These are phyloP conservation scores for Polyergus mexicanus DNA, from an alignment of 1,140 invertebrate genomes.

Conservation along the genomic window DNA sequence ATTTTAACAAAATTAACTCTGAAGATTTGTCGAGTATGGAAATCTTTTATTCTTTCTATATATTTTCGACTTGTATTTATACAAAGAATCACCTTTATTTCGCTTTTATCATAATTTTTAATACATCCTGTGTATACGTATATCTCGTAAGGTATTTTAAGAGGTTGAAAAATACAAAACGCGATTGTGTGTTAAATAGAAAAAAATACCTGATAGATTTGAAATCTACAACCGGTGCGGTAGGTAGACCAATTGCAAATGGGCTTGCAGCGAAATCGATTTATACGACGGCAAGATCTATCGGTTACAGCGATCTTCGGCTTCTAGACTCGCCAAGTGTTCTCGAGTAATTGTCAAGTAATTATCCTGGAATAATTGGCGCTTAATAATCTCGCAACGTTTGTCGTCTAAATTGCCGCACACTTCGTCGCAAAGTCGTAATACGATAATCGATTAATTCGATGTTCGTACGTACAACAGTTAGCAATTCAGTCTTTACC, in stretches of 20 bases:
- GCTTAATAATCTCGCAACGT: slow-evolving; percentile 56
- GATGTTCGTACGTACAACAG: background rate
- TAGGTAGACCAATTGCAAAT: slow-evolving; percentile 81
- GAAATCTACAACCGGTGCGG: slow-evolving; percentile 79
- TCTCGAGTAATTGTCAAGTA: slow-evolving; percentile 78
- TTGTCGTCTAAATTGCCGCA: slow-evolving; percentile 52
- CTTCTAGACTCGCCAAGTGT: slow-evolving; percentile 72
- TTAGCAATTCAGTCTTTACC: background rate
- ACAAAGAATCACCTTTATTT: too few species aligned
- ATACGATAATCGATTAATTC: slow-evolving; percentile 41
- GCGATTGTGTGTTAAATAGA: slow-evolving; percentile 73
- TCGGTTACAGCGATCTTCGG: slow-evolving; percentile 80
- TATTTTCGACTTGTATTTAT: too few species aligned
- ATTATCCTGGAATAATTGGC: slow-evolving; percentile 63
- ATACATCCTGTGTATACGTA: too few species aligned
- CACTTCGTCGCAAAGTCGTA: slow-evolving; percentile 29
- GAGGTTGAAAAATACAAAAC: background rate
- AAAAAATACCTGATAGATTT: slow-evolving; percentile 77
- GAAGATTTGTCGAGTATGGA: too few species aligned
- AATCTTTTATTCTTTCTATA: too few species aligned
- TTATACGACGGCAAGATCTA: slow-evolving; percentile 79
- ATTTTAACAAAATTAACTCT: too few species aligned
- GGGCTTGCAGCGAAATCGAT: slow-evolving; percentile 77
- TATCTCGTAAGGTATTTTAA: background rate
- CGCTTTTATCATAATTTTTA: too few species aligned